A percentile compares a stretch with the other conserved stretches of the same genome.
These are phyloP conservation scores for Ceratosolen fusciceps DNA, from an alignment of 1,140 invertebrate genomes.

Conservation along the genomic window DNA sequence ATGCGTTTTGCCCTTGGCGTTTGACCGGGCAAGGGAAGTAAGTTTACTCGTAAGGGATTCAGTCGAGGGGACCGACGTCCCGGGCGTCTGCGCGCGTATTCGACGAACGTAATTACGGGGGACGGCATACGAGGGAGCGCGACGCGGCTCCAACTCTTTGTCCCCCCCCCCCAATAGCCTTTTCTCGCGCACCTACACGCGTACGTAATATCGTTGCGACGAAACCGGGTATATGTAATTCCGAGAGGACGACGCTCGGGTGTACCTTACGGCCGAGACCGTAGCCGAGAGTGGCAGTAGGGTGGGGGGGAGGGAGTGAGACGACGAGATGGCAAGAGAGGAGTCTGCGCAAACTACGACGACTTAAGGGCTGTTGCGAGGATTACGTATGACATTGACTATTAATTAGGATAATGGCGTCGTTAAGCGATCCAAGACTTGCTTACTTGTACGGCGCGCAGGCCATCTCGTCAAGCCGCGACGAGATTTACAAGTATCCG, in stretches of 20 bases:
- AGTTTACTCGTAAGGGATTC: too few species aligned
- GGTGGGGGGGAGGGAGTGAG: neutral
- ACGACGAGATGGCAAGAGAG: neutral
- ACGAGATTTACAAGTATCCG: neutral
- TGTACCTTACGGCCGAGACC: slow-evolving; percentile 1
- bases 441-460: too few species aligned
- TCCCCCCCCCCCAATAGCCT: neutral
- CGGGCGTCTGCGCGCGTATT: too few species aligned
- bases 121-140: too few species aligned
- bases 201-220: slow-evolving; percentile 14
- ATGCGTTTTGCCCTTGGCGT: too few species aligned
- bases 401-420: slow-evolving; percentile 44
- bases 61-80: too few species aligned
- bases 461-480: neutral
- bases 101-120: too few species aligned
- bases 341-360: slow-evolving; percentile 16
- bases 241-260: neutral
- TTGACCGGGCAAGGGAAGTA: too few species aligned
- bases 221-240: slow-evolving; percentile 8
- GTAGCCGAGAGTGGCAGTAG: neutral
- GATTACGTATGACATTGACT: slow-evolving; percentile 46
- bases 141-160: too few species aligned
- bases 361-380: slow-evolving; percentile 26
- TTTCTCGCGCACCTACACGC: neutral
- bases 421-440: slow-evolving; percentile 34